Base-by-base conservation (phyloP, 2,797 vertebrate genomes). In the Mallotus villosus region DNA sequence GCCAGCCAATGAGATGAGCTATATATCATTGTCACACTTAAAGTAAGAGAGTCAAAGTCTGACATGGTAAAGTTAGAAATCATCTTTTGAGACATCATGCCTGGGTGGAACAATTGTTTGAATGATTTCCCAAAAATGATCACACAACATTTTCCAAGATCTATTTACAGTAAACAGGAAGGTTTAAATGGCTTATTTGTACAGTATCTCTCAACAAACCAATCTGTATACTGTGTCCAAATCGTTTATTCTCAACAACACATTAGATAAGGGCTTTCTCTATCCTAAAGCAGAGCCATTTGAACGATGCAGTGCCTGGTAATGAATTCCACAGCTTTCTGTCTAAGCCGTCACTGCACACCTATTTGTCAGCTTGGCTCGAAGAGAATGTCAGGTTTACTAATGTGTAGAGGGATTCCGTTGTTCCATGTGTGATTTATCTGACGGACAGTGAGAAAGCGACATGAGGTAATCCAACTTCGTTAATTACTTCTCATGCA, bases 361-460 rank as follows among this genome's bases (percentile, higher is more conserved):
- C 2, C 65, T 17, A 27, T 67, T 53, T 27, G 46, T 67, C 65
- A 67, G 46, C 41, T 25, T 64, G 16, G 63, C 63, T 22, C 34
- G 12, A 17, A 64, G 21, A 5, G 63, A 9, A 41, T 51, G 65
- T 67, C 65, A 67, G 24, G 24, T 9, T 49, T 25, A 67, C 22
- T 27, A 25, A 49, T 51, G 41, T 67, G 17, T 16, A 67, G 22
- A 51, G 21, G 24, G n/a, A 67, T 51, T 46, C 21, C n/a, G 41
- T 67, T 4, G 3, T 64, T 64, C 41, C 29, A 11, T 21, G 24
- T 67, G 65, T 67, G 46, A 67, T 51, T 17, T 2, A 64, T 64
- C 22, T 34, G 32, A n/a, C 22, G 32, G 32, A 64, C 34, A 21
- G 63, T 64, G n/a, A 64, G n/a, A 11, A 46, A 46, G 41, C 41